Conservation (phyloP, 2,113 vertebrate genomes). For the Riparia riparia region DNA sequence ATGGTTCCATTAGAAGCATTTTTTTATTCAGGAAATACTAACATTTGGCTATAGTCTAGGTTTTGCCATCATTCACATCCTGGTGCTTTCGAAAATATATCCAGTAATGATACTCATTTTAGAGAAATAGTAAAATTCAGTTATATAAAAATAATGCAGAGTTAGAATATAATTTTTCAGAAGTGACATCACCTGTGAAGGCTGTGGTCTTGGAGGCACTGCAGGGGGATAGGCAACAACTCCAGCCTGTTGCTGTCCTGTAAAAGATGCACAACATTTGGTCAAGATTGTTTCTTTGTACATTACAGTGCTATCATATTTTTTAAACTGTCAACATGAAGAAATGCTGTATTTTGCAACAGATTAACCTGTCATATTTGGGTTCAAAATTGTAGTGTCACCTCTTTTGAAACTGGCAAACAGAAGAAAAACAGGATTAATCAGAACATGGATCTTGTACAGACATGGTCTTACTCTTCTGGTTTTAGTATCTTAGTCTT, state of each 20-base stretch:
- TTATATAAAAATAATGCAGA: neutral
- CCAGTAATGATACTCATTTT: neutral
- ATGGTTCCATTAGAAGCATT: neutral
- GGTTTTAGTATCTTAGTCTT: neutral
- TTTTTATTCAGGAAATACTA: neutral
- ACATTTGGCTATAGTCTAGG: neutral
- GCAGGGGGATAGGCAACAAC: conserved; percentile 92
- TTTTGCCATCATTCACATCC: neutral
- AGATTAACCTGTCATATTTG: neutral
- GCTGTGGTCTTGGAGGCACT: conserved; percentile 94
- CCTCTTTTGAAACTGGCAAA: neutral
- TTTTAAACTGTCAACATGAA: neutral
- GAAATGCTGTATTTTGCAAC: neutral
- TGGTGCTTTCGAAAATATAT: neutral
- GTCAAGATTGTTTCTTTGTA: neutral
- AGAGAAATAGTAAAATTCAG: neutral
- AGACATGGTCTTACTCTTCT: neutral
- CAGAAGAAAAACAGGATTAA: neutral
- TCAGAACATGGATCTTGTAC: neutral
- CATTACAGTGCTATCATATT: neutral
- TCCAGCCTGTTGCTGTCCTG: conserved; percentile 86
- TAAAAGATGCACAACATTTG: neutral
- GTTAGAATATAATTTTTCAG: neutral
- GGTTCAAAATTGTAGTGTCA: neutral
- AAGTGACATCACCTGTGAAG: conserved; percentile 85